These are phyloP conservation scores for Mastacembelus armatus DNA, from an alignment of 2,797 vertebrate species.

Conservation along the genomic window DNA sequence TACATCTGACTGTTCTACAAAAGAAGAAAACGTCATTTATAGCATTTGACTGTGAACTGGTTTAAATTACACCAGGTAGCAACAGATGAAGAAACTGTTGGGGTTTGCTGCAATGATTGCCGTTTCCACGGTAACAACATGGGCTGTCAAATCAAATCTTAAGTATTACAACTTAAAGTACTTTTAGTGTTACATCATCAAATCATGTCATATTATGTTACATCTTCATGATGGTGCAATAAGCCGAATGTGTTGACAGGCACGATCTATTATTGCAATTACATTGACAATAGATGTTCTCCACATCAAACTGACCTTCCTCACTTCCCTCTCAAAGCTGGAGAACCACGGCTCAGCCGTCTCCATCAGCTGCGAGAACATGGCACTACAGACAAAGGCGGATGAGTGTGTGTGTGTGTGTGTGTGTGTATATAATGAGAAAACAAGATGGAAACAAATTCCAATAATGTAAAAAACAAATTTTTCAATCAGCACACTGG, in stretches of 20 bases:
- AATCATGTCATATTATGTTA: not conserved
- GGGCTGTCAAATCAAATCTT: constrained; percentile 1
- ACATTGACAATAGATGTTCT: not conserved
- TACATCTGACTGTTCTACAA: not conserved
- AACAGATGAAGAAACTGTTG: not conserved
- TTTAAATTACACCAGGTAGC: not conserved
- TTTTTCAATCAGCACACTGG: not conserved
- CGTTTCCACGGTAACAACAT: constrained; percentile 22
- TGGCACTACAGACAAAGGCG: constrained; percentile 81
- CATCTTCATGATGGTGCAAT: not conserved
- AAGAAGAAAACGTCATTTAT: not conserved
- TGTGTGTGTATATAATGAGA: not conserved
- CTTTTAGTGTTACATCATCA: not conserved
- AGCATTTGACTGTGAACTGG: not conserved
- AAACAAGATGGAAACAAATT: constrained; percentile 14
- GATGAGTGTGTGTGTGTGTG: not conserved
- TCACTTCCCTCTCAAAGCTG: constrained; percentile 94
- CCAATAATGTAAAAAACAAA: constrained; percentile 5
- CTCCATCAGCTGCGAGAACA: constrained; percentile 98
- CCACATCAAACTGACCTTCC: constrained; percentile 86
- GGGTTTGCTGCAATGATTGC: not conserved
- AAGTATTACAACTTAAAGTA: not conserved
- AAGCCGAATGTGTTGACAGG: not conserved
- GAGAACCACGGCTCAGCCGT: constrained; percentile 99
- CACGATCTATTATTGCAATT: constrained; percentile 2